A percentile compares a stretch with the other conserved stretches of the same genome.
Evolutionary conservation across 2,888 invertebrate species (phyloP).

Genomic region (Notodonta dromedarius): DNA sequence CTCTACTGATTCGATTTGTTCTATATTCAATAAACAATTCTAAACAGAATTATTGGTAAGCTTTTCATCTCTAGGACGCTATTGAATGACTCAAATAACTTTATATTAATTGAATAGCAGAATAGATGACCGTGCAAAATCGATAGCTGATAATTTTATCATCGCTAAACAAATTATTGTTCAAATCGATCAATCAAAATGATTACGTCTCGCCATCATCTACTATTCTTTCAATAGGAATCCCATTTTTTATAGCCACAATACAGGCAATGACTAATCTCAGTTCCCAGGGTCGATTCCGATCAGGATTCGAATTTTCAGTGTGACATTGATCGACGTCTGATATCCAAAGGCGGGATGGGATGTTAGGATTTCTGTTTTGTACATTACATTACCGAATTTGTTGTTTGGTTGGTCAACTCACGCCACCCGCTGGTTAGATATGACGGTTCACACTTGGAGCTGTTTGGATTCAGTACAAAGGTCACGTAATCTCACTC

Average conservation of each 20-base stretch:
- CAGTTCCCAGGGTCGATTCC: constrained; percentile 57
- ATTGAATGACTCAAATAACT: background rate
- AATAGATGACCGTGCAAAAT: constrained; percentile 19
- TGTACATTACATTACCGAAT: constrained; percentile 53
- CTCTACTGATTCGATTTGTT: constrained; percentile 16
- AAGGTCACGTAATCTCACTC: constrained; percentile 82
- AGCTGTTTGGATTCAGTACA: constrained; percentile 64
- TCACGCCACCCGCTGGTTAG: constrained; percentile 75
- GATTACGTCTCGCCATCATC: constrained; percentile 20
- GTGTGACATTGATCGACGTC: constrained; percentile 79
- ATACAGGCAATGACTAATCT: constrained; percentile 73
- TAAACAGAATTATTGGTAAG: background rate
- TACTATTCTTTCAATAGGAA: constrained; percentile 26
- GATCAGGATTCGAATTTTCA: constrained; percentile 56
- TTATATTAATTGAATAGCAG: background rate
- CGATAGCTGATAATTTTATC: constrained; percentile 8
- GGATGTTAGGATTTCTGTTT: constrained; percentile 55
- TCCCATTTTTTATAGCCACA: constrained; percentile 46
- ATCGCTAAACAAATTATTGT: constrained; percentile 21
- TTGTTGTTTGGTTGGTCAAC: constrained; percentile 59
- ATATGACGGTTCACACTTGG: constrained; percentile 80
- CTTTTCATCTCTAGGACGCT: background rate
- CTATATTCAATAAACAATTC: constrained; percentile 8
- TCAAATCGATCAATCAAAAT: constrained; percentile 30
- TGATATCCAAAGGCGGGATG: constrained; percentile 65